Evolutionary conservation across 92 coral and sea anemone genomes (phyloP).

Genomic region (Porites lobata): DNA sequence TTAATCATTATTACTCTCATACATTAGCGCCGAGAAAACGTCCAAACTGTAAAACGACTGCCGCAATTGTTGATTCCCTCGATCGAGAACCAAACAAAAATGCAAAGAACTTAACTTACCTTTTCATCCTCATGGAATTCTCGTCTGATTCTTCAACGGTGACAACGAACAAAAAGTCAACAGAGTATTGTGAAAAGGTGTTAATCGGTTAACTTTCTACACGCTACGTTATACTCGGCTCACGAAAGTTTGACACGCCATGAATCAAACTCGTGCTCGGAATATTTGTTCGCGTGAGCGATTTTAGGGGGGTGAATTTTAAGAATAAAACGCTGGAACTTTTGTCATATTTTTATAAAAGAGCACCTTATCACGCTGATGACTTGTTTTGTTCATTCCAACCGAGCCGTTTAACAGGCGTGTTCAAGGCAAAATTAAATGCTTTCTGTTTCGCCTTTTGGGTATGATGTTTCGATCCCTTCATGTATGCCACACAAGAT

Average conservation of each 20-base stretch:
- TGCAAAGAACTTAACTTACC: background rate
- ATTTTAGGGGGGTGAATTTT: background rate
- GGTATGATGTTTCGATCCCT: no score
- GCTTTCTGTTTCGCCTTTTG: no score
- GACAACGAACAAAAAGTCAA: background rate
- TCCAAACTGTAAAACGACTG: background rate
- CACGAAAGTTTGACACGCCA: conserved; percentile 19
- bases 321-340: background rate
- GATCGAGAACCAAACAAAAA: background rate
- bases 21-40: background rate
- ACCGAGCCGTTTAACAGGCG: background rate
- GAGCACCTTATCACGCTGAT: background rate
- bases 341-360: background rate
- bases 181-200: background rate
- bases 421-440: background rate
- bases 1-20: no score
- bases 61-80: background rate
- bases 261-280: background rate
- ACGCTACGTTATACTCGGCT: background rate
- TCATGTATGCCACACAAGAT: no score
- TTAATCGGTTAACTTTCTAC: background rate
- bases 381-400: background rate
- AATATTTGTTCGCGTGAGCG: background rate
- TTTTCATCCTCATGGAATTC: background rate
- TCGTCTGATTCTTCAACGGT: background rate